Conservation (phyloP, 2,797 vertebrate genomes). For the Cuniculus paca region DNA sequence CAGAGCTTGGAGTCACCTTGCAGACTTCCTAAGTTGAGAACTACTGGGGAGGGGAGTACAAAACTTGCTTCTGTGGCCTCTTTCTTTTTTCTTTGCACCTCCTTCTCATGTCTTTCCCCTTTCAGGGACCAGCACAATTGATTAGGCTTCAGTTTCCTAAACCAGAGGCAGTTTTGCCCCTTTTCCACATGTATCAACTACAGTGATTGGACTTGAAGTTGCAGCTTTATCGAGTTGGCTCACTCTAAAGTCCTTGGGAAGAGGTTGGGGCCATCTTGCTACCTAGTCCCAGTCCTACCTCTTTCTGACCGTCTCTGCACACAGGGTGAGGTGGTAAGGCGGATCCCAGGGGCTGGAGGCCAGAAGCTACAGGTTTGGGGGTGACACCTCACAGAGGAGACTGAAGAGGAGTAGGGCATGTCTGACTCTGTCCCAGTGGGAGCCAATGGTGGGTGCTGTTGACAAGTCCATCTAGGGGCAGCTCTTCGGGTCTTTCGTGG, state of each 20-base stretch:
- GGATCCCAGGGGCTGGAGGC: fast-evolving
- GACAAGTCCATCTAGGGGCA: background rate
- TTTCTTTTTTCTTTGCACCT: background rate
- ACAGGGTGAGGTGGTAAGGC: background rate
- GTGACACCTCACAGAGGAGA: background rate
- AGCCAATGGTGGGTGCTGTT: background rate
- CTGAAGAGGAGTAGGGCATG: background rate
- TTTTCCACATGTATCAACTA: too few relatives aligned
- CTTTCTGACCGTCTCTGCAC: background rate
- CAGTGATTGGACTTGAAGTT: background rate
- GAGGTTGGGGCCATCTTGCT: too few relatives aligned
- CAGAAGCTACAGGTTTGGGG: background rate
- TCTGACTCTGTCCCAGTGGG: background rate
- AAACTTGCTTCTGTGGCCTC: background rate
- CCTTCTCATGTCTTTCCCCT: background rate
- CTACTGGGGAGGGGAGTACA: background rate
- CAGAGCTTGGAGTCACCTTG: background rate
- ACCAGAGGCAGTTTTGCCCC: background rate
- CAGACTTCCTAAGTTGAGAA: background rate
- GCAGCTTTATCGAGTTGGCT: background rate
- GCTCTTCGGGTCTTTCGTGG: background rate
- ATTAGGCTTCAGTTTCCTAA: background rate
- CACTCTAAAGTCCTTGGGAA: background rate
- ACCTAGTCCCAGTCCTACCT: fast-evolving
- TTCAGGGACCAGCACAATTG: fast-evolving